Conservation (phyloP, 2,888 invertebrate species). For the Eilema sororculum region DNA sequence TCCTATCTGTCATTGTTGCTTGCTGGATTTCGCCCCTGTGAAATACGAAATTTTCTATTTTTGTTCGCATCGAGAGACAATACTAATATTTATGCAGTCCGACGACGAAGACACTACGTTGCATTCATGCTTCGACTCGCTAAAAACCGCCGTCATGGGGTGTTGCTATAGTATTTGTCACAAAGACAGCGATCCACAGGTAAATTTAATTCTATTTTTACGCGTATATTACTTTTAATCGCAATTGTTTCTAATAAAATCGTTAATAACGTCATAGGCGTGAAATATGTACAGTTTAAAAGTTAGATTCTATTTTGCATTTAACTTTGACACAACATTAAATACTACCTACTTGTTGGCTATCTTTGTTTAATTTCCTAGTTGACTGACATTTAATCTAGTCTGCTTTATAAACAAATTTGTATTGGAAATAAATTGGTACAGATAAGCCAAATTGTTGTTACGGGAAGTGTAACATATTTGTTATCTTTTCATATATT, state of each 20-base stretch:
- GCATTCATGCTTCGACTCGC: slow-evolving; percentile 84
- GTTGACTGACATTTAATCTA: slow-evolving; percentile 63
- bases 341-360: slow-evolving; percentile 29
- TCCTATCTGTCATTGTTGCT: slow-evolving; percentile 33
- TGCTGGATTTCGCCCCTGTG: slow-evolving; percentile 59
- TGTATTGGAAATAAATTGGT: slow-evolving; percentile 15
- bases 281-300: slow-evolving; percentile 24
- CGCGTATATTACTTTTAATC: slow-evolving; percentile 22
- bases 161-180: slow-evolving; percentile 92
- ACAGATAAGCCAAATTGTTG: slow-evolving; percentile 18
- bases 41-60: slow-evolving; percentile 79
- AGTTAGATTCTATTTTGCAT: slow-evolving; percentile 11
- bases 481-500: not conserved
- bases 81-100: slow-evolving; percentile 83
- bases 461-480: slow-evolving; percentile 19
- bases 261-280: slow-evolving; percentile 9
- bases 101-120: slow-evolving; percentile 77
- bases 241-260: slow-evolving; percentile 12
- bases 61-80: slow-evolving; percentile 71
- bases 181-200: slow-evolving; percentile 90
- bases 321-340: slow-evolving; percentile 27
- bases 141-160: slow-evolving; percentile 87
- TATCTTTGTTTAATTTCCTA: slow-evolving; percentile 60
- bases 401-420: slow-evolving; percentile 31
- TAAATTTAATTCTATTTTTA: slow-evolving; percentile 63